Conservation (phyloP, 1,140 invertebrate species). For the Globodera ellingtonae region DNA sequence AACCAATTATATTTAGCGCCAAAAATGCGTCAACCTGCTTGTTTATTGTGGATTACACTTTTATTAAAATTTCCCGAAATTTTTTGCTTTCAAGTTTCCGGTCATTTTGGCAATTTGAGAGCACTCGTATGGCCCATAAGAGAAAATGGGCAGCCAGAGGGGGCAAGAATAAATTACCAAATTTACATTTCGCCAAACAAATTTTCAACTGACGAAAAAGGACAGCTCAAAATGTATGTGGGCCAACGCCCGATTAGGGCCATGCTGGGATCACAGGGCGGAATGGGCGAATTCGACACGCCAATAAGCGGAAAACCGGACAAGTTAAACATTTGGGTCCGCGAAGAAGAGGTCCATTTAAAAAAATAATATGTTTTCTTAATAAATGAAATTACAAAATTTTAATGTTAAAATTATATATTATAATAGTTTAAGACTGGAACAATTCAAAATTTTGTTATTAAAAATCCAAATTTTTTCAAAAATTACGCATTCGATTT, state of each 20-base stretch:
- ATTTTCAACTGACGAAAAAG: neutral
- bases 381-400: too few relatives aligned
- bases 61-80: neutral
- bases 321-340: neutral
- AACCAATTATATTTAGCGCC: neutral
- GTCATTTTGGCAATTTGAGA: neutral
- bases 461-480: neutral
- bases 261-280: neutral
- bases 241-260: neutral
- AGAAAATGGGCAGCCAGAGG: neutral
- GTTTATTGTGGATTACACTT: neutral
- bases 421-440: neutral
- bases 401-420: too few relatives aligned
- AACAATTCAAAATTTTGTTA: neutral
- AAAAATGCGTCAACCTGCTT: neutral
- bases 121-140: neutral
- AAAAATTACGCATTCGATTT: neutral
- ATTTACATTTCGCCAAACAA: conserved; percentile 5
- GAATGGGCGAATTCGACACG: neutral
- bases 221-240: neutral
- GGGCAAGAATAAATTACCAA: neutral
- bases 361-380: too few relatives aligned
- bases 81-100: neutral
- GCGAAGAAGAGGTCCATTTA: neutral
- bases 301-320: neutral